Evolutionary conservation across 2,888 invertebrate genomes (phyloP).

Genomic region (Eupithecia centaureata): DNA sequence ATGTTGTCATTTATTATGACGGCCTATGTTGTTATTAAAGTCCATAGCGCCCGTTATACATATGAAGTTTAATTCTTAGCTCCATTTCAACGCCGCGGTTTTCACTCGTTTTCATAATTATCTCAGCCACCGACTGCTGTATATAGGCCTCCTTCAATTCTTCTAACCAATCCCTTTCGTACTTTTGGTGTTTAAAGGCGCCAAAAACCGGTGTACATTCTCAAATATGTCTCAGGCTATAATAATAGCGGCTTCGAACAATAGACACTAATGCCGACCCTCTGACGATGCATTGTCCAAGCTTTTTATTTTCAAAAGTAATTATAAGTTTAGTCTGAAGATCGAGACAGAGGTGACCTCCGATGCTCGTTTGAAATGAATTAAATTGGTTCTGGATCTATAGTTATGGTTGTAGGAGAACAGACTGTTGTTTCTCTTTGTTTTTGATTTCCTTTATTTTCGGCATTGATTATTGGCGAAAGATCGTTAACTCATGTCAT

Average conservation of each 20-base stretch:
- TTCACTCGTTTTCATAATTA: too few species aligned
- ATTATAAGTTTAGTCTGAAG: constrained; percentile 42
- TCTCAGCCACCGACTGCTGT: not conserved
- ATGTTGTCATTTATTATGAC: too few species aligned
- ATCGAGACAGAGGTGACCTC: constrained; percentile 47
- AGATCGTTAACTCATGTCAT: not conserved
- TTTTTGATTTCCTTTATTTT: not conserved
- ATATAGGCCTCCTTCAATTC: not conserved
- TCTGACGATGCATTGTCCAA: constrained; percentile 40
- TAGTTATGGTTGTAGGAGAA: constrained; percentile 12
- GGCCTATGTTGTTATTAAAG: too few species aligned
- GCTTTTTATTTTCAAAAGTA: constrained; percentile 44
- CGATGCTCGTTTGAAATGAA: constrained; percentile 34
- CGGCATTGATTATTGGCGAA: not conserved
- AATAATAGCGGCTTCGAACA: constrained; percentile 36
- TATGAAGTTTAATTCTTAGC: too few species aligned
- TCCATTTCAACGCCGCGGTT: too few species aligned
- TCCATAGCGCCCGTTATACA: too few species aligned
- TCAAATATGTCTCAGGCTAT: constrained; percentile 6
- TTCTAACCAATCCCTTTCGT: not conserved
- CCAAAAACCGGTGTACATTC: constrained; percentile 6
- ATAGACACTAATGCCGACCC: constrained; percentile 42
- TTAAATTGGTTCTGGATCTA: constrained; percentile 41
- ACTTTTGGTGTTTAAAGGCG: not conserved
- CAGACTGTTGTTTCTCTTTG: not conserved